Base-by-base conservation (phyloP, 1,140 invertebrate species). In the Battus philenor region DNA sequence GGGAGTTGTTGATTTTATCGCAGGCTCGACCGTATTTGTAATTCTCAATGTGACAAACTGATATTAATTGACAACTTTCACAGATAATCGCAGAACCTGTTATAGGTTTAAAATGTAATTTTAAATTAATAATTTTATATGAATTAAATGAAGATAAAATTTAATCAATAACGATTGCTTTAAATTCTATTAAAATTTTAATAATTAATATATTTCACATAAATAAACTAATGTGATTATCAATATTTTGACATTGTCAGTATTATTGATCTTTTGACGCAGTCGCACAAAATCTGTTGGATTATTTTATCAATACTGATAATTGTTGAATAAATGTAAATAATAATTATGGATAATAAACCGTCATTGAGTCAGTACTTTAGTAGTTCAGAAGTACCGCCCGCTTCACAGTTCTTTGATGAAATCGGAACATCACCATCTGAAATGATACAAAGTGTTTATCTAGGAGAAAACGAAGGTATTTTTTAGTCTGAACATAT, bases 301-400 rank as follows among this genome's bases (percentile, higher is more conserved):
- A 22, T 4, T 22, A 7, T 41, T 11, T 41, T 41, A 41, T 41
- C 38, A 53, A 34, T 36, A 24, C 29, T 31, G 17, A 29, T 15
- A 13, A 41, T 10, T 11, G 10, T 31, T 9, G 36, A 24, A 60
- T 27, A 47, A 52, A 48, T 50, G 36, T 49, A 51, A 54, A 54
- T 54, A 53, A 64, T 29, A 52, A 62, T 22, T 8, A 71, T 83
- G 75, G 80, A 82, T 58, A 73, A 67, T 45, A 81, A 78, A 59
- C 78, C 81, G 6, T 75, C 72, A 26, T 62, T 87, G 33, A 86
- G 83, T 50, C 73, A 87, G 38, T 87, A 87, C 61, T 87, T 87
- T 53, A 76, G 72, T 20, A 67, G 67, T 27, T 62, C 68, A 3
- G 77, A 83, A 47, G 58, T 70, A 0, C 74, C 81, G 9, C 70